Conservation (phyloP, 2,797 vertebrate species). For the Gymnopithys bicolor region DNA sequence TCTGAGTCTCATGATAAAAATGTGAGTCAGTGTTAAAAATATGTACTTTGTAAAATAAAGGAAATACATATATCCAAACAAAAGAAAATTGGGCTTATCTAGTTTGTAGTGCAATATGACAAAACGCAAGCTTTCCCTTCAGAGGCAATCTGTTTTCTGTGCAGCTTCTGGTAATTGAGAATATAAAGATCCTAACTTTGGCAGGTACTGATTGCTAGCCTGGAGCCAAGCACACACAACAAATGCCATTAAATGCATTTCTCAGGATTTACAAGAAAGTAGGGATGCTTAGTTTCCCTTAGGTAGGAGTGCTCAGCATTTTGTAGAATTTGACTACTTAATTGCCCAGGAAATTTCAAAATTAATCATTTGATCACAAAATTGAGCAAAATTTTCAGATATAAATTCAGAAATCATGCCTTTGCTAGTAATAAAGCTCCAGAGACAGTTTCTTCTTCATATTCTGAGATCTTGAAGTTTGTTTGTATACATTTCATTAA, state of each 20-base stretch:
- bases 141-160: not conserved
- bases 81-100: not conserved
- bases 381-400: not conserved
- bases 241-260: not conserved
- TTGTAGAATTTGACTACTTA: not conserved
- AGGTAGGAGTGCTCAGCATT: not conserved
- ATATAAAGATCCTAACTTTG: not conserved
- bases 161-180: not conserved
- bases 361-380: not conserved
- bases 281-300: not conserved
- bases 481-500: not conserved
- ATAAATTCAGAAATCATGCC: not conserved
- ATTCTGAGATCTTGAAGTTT: not conserved
- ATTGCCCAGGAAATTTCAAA: not conserved
- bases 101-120: not conserved
- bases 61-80: not conserved
- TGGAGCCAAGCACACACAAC: not conserved
- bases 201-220: not conserved
- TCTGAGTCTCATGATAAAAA: not conserved
- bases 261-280: not conserved
- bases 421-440: not conserved
- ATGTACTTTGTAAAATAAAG: not conserved
- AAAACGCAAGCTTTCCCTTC: not conserved
- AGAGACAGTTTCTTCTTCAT: not conserved
- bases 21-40: not conserved